Percentiles rank a stretch among this genome's conserved stretches.
These are phyloP conservation scores for Hippocampus barbouri DNA, from an alignment of 2,113 vertebrate genomes.

Conservation along the genomic window DNA sequence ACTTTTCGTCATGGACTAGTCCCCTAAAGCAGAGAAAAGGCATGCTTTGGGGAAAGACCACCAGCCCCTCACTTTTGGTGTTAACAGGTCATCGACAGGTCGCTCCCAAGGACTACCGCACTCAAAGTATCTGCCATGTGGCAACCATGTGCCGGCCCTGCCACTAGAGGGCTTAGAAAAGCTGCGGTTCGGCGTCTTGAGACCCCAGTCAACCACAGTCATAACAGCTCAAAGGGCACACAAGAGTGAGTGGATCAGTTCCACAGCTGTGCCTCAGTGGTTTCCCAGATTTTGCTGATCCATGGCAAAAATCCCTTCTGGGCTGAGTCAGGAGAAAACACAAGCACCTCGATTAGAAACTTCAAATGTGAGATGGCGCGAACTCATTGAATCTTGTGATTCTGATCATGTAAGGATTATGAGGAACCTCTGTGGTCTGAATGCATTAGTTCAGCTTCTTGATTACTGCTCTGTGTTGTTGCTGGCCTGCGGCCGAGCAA, in stretches of 20 bases:
- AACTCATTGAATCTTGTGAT: constrained; percentile 23
- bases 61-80: not conserved
- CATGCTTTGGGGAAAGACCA: constrained; percentile 12
- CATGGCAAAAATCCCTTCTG: constrained; percentile 43
- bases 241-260: constrained; percentile 51
- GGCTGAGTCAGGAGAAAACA: constrained; percentile 48
- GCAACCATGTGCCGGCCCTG: not conserved
- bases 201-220: constrained; percentile 15
- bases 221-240: constrained; percentile 9
- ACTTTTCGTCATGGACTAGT: constrained; percentile 46
- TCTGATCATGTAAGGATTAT: constrained; percentile 13
- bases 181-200: not conserved
- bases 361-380: constrained; percentile 1
- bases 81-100: constrained; percentile 3
- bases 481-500: constrained; percentile 49
- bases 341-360: not conserved
- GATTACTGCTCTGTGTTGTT: constrained; percentile 45
- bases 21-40: constrained; percentile 41
- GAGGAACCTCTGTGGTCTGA: constrained; percentile 27
- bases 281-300: constrained; percentile 52
- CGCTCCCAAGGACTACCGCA: not conserved
- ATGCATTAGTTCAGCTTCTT: constrained; percentile 53
- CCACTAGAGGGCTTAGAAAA: constrained; percentile 27
- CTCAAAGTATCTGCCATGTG: constrained; percentile 8
- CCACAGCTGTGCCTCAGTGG: constrained; percentile 55